Evolutionary conservation across 2,113 vertebrate genomes (phyloP).

Genomic region (Campylomormyrus tamandua): DNA sequence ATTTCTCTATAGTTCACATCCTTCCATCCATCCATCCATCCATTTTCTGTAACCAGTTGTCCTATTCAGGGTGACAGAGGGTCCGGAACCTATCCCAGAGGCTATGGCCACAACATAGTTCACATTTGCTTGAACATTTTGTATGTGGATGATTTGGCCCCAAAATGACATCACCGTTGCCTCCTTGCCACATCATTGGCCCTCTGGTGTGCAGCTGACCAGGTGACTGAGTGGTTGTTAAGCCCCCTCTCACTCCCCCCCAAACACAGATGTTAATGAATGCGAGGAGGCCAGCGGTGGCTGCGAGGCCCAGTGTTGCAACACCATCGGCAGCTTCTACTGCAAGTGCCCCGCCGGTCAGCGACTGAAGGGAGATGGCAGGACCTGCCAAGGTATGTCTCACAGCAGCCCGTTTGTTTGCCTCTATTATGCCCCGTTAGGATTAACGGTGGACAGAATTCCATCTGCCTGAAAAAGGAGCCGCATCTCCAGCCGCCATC

Average conservation of each 20-base stretch:
- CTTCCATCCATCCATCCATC: neutral
- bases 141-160: neutral
- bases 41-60: neutral
- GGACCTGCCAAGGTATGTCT: constrained; percentile 42
- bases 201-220: neutral
- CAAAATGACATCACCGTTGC: neutral
- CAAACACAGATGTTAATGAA: constrained; percentile 43
- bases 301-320: constrained; percentile 42
- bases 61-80: neutral
- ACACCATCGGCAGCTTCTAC: constrained; percentile 53
- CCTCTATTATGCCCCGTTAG: neutral
- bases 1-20: neutral
- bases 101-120: neutral
- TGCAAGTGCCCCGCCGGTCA: constrained; percentile 36
- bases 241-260: constrained; percentile 3
- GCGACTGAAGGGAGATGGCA: constrained; percentile 38
- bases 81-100: neutral
- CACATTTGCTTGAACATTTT: neutral
- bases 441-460: neutral
- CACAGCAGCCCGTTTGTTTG: neutral
- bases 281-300: constrained; percentile 30
- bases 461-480: neutral
- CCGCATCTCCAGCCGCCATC: neutral
- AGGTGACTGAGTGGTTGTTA: neutral
- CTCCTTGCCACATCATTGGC: neutral